Evolutionary conservation across 1,140 invertebrate genomes (phyloP).

Genomic region (Formica selysi): DNA sequence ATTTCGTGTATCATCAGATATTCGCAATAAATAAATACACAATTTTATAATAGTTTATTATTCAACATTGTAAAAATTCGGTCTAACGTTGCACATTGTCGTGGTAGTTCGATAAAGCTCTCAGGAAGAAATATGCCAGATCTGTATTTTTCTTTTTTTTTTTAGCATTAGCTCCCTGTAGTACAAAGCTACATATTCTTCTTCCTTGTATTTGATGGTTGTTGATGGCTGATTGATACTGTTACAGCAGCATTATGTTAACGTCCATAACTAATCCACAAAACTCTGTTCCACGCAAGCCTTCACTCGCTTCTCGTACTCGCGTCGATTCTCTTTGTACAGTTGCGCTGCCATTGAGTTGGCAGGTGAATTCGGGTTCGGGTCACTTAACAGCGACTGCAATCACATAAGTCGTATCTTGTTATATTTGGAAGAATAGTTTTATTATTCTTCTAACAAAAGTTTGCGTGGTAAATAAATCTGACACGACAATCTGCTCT

Average conservation of each 20-base stretch:
- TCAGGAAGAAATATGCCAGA: constrained; percentile 83
- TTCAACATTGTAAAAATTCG: constrained; percentile 86
- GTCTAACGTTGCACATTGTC: constrained; percentile 83
- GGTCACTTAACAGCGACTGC: constrained; percentile 97
- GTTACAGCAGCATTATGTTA: constrained; percentile 77
- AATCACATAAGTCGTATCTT: constrained; percentile 86
- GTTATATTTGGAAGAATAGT: constrained; percentile 67
- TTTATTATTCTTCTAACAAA: constrained; percentile 31
- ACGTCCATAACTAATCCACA: constrained; percentile 92
- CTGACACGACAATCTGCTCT: constrained; percentile 18
- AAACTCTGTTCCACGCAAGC: constrained; percentile 98
- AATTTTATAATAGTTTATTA: constrained; percentile 86
- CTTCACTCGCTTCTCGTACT: constrained; percentile 98
- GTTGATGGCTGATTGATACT: constrained; percentile 80
- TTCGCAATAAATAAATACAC: constrained; percentile 86
- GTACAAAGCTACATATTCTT: constrained; percentile 83
- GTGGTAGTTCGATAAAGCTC: constrained; percentile 78
- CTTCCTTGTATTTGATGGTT: constrained; percentile 80
- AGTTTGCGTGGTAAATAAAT: constrained; percentile 58
- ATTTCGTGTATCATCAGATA: constrained; percentile 78
- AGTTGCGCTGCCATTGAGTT: constrained; percentile 98
- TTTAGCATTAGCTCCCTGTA: constrained; percentile 82
- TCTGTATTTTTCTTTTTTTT: constrained; percentile 39
- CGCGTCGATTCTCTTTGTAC: constrained; percentile 97
- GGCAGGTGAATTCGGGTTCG: constrained; percentile 98